Percentiles rank a stretch among this genome's conserved stretches.
These are phyloP conservation scores for Telmatherina bonti DNA, from an alignment of 2,797 vertebrate species.

Conservation along the genomic window DNA sequence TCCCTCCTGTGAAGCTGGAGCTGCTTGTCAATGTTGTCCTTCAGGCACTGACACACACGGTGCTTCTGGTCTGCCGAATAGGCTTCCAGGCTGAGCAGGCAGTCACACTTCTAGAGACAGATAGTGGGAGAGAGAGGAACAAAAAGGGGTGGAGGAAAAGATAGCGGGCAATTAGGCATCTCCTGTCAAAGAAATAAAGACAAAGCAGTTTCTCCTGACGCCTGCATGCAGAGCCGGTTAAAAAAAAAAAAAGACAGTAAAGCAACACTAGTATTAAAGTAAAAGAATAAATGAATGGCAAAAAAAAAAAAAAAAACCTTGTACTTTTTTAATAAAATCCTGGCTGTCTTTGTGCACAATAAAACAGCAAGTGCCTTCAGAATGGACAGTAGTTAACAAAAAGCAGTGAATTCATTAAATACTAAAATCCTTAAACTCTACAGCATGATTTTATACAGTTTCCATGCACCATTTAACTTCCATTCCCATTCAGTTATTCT, in stretches of 20 bases:
- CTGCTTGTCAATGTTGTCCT: conserved; percentile 94
- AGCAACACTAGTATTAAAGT: neutral
- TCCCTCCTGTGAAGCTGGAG: conserved; percentile 83
- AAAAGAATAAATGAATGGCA: conserved; percentile 9
- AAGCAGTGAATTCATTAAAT: conserved; percentile 8
- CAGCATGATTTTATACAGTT: neutral
- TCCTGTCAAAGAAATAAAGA: conserved; percentile 42
- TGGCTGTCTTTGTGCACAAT: neutral
- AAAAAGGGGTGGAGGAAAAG: conserved; percentile 39
- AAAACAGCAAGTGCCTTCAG: conserved; percentile 1
- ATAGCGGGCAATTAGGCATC: conserved; percentile 63
- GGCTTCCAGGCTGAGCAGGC: conserved; percentile 95
- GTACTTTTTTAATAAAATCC: neutral
- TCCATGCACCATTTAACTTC: neutral
- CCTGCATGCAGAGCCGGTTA: neutral
- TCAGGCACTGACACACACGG: conserved; percentile 94
- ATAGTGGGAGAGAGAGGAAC: conserved; percentile 19
- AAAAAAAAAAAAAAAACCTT: conserved; percentile 1
- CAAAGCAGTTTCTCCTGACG: conserved; percentile 33
- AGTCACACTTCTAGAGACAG: conserved; percentile 91
- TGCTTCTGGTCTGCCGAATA: conserved; percentile 95
- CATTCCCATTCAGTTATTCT: conserved; percentile 14
- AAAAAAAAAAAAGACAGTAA: neutral
- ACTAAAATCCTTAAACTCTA: neutral
- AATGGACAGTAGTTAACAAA: conserved; percentile 25